These are phyloP conservation scores for Alloscopus bannaensis DNA, from an alignment of 2,888 invertebrate genomes.

Conservation along the genomic window DNA sequence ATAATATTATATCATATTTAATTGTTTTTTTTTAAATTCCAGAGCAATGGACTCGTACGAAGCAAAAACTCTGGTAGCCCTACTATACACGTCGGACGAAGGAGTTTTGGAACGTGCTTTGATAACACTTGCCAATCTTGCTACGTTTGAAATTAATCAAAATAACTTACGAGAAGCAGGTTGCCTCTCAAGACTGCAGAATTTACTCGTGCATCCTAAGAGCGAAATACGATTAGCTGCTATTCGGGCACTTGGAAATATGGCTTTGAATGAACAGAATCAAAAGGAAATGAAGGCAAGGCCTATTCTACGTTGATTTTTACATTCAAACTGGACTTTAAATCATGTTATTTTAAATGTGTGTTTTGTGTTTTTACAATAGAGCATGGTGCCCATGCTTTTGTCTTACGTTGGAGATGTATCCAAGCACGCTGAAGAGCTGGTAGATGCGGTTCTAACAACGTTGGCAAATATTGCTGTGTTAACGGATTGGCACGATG, in stretches of 20 bases:
- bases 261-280: conserved; percentile 78
- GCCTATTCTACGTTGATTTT: not conserved
- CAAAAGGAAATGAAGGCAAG: conserved; percentile 77
- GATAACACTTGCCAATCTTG: conserved; percentile 73
- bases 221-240: conserved; percentile 76
- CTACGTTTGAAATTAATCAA: conserved; percentile 74
- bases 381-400: conserved; percentile 77
- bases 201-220: conserved; percentile 76
- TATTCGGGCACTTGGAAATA: conserved; percentile 77
- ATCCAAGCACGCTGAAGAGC: conserved; percentile 75
- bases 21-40: conserved; percentile 1
- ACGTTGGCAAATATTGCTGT: conserved; percentile 79
- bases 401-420: conserved; percentile 75
- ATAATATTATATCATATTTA: conserved; percentile 44
- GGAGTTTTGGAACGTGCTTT: conserved; percentile 77
- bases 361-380: conserved; percentile 14
- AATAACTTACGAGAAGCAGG: conserved; percentile 78
- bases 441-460: conserved; percentile 77
- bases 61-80: conserved; percentile 76
- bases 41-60: conserved; percentile 76
- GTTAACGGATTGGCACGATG: conserved; percentile 76
- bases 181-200: conserved; percentile 76
- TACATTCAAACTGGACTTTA: not conserved
- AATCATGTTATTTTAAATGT: not conserved
- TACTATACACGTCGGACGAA: conserved; percentile 77